Base-by-base conservation (phyloP, 2,113 vertebrate species). In the Trichomycterus rosablanca region DNA sequence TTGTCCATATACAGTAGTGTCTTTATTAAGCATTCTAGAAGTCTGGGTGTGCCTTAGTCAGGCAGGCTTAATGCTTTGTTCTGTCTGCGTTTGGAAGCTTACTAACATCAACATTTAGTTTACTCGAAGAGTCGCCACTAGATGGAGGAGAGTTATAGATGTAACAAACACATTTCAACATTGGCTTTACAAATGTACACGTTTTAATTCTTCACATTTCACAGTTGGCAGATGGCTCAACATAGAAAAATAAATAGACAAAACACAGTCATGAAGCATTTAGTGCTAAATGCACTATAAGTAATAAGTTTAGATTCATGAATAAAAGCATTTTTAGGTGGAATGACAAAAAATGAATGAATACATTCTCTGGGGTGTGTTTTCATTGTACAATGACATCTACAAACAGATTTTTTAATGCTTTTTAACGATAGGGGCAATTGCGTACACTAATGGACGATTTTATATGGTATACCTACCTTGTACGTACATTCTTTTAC, bases 321-420 rank as follows among this genome's bases (percentile, higher is more conserved):
- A 63, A 44, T 49, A 40, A 65, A 44, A 46, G 30, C 54, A 35
- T 24, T 64, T 48, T 16, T 48, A 16, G 18, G 2, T 54, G 70
- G 70, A 72, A 72, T 72, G 70, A 59, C 59, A 67, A 43, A 43
- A 66, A 66, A 37, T 22, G 42, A 34, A 4, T 8, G 39, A 49
- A 66, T 18, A 58, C 19, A 28, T 26, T 64, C 28, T 60, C 16
- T 44, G 37, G 56, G 30, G 51, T 37, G n/a, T 3, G 3, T 23
- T n/a, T n/a, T n/a, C n/a, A n/a, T n/a, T n/a, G 6, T 19, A 35
- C 1, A 35, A 35, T 11, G 9, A 40, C 7, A 40, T 14, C 2
- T 40, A 40, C 2, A 40, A n/a, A 40, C 14, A 7, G 3, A 30
- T 30, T 30, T 30, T 7, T 30, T 3, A 4, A 30, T 7, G 7